phyloP scores from a whole-genome alignment of 2,797 vertebrate genomes.

The Tadarida brasiliensis region DNA sequence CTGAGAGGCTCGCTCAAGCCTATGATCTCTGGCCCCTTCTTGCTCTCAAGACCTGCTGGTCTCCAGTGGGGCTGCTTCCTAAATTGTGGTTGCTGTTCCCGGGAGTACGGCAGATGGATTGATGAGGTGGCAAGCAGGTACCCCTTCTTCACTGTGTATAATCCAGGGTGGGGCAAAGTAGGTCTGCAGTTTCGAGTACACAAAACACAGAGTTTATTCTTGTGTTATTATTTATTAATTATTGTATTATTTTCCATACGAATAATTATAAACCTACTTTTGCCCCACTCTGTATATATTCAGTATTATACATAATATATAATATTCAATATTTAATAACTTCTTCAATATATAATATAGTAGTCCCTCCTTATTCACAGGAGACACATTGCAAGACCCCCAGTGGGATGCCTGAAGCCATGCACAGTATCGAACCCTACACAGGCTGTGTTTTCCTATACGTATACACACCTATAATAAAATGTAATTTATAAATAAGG shows the following conservation, averaged over 20 bases:
- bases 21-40: background rate
- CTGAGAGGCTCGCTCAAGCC: background rate
- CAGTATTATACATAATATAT: background rate
- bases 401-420: background rate
- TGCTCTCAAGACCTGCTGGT: background rate
- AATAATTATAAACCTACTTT: background rate
- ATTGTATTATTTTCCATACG: background rate
- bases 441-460: background rate
- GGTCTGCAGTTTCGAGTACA: background rate
- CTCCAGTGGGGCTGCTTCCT: background rate
- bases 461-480: background rate
- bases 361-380: background rate
- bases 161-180: background rate
- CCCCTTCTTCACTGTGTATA: background rate
- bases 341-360: background rate
- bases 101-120: background rate
- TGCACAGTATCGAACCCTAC: background rate
- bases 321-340: background rate
- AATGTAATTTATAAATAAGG: background rate
- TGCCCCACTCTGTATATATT: background rate
- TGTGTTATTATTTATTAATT: background rate
- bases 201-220: background rate
- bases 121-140: background rate
- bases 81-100: background rate
- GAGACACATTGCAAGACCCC: background rate